Conservation (phyloP, 2,797 vertebrate species). For the Naso thynnoides region DNA sequence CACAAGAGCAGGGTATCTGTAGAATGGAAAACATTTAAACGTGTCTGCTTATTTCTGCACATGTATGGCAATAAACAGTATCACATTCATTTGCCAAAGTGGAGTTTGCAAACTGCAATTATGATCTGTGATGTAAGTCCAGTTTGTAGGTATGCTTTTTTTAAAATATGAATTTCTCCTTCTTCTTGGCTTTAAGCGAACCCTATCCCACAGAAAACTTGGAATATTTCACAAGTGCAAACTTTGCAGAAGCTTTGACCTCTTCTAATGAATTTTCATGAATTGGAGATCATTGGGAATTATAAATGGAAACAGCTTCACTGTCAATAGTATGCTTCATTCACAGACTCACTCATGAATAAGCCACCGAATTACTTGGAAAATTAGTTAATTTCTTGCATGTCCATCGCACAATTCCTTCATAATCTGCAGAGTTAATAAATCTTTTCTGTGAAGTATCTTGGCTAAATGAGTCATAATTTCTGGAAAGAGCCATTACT, state of each 20-base stretch:
- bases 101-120: not conserved
- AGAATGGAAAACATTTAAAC: not conserved
- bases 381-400: not conserved
- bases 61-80: not conserved
- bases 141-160: not conserved
- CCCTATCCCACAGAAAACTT: not conserved
- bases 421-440: not conserved
- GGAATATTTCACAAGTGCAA: constrained; percentile 6
- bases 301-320: constrained; percentile 8
- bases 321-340: not conserved
- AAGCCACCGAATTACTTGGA: not conserved
- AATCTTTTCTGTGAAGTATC: not conserved
- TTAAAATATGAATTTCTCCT: constrained; percentile 17
- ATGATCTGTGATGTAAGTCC: not conserved
- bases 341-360: constrained; percentile 8
- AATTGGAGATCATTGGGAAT: constrained; percentile 28
- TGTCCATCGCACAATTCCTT: not conserved
- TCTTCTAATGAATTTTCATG: constrained; percentile 22
- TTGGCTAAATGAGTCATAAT: too few species aligned
- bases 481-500: too few species aligned
- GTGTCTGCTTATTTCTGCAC: too few species aligned
- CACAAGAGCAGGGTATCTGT: not conserved
- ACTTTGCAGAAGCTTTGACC: constrained; percentile 19
- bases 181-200: constrained; percentile 18
- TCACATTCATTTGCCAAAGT: not conserved